Conservation (phyloP, 2,113 vertebrate species). For the Laticauda colubrina region DNA sequence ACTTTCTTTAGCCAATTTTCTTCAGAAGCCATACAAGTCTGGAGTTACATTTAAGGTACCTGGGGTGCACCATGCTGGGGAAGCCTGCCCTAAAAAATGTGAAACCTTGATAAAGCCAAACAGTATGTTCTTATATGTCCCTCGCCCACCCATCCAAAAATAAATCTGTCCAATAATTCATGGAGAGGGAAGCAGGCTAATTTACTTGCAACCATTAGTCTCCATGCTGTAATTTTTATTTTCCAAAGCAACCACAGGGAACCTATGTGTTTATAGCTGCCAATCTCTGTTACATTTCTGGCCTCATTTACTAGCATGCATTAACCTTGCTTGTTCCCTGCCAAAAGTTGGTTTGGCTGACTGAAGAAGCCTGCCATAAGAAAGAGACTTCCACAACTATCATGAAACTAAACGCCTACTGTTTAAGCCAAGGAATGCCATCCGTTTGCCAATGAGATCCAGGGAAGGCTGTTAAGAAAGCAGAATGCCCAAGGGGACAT, state of each 20-base stretch:
- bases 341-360: constrained; percentile 31
- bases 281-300: constrained; percentile 30
- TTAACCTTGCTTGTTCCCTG: constrained; percentile 11
- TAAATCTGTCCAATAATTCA: background rate
- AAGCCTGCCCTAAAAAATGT: background rate
- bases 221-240: background rate
- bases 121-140: background rate
- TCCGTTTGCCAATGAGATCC: constrained; percentile 26
- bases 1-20: background rate
- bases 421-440: constrained; percentile 36
- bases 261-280: background rate
- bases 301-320: constrained; percentile 5
- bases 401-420: constrained; percentile 40
- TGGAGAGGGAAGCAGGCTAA: background rate
- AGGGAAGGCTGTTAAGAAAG: background rate
- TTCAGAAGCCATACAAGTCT: background rate
- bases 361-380: constrained; percentile 23
- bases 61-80: background rate
- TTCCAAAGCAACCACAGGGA: background rate
- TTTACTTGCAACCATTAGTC: background rate
- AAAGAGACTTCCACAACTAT: constrained; percentile 15
- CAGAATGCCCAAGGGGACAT: background rate
- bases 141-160: background rate
- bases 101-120: background rate
- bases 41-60: background rate